These are phyloP conservation scores for Actinopyga echinites DNA, from an alignment of 53 echinoderm and acorn worm genomes.

Conservation along the genomic window DNA sequence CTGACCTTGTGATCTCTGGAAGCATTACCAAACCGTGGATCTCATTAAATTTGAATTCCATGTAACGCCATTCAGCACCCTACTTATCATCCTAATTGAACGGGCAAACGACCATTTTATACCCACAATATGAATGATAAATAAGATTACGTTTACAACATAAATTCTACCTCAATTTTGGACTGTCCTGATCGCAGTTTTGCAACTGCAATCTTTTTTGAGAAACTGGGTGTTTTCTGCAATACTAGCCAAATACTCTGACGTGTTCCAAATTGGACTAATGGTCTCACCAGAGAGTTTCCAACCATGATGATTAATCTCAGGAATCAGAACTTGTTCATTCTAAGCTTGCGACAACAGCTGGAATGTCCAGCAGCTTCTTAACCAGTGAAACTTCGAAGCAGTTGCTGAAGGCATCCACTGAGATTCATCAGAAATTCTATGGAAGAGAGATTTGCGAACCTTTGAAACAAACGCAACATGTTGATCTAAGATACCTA, in stretches of 20 bases:
- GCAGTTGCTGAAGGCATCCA: slow-evolving; percentile 27
- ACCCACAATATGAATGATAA: too few relatives aligned
- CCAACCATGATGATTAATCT: slow-evolving; percentile 1
- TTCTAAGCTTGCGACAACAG: slow-evolving; percentile 18
- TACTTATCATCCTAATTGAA: too few relatives aligned
- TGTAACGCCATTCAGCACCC: too few relatives aligned
- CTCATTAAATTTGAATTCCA: too few relatives aligned
- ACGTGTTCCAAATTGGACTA: neutral
- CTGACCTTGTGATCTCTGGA: too few relatives aligned
- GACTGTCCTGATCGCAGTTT: too few relatives aligned
- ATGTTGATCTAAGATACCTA: neutral
- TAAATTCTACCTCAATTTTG: too few relatives aligned
- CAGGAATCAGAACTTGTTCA: neutral
- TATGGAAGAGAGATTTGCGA: neutral
- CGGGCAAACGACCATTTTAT: too few relatives aligned
- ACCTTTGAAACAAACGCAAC: slow-evolving; percentile 11
- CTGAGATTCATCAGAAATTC: slow-evolving; percentile 51
- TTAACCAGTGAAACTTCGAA: neutral
- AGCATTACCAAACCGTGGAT: too few relatives aligned
- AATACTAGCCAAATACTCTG: neutral
- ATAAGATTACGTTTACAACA: too few relatives aligned
- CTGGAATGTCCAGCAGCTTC: neutral
- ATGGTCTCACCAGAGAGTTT: neutral
- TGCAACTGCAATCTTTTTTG: slow-evolving; percentile 21
- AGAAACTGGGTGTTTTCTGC: neutral